Percentiles rank a stretch among this genome's conserved stretches.
phyloP scores from a whole-genome alignment of 2,113 vertebrate genomes.

The Apaloderma vittatum region DNA sequence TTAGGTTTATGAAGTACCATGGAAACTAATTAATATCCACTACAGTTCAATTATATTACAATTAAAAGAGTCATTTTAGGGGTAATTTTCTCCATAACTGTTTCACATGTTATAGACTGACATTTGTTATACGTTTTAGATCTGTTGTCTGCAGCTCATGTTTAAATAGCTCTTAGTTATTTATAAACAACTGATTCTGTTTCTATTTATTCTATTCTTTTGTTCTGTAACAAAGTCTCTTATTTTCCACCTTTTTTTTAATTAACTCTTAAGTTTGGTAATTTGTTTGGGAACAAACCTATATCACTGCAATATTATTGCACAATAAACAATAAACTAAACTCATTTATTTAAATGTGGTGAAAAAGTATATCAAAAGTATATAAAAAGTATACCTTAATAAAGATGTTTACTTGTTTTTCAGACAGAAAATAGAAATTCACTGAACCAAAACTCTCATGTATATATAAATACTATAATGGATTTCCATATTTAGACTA shows the following conservation, averaged over 20 bases:
- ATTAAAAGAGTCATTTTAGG: conserved; percentile 11
- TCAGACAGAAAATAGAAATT: not conserved
- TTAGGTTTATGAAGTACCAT: not conserved
- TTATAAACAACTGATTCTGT: not conserved
- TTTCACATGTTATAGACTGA: not conserved
- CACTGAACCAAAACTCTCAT: not conserved
- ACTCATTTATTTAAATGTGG: not conserved
- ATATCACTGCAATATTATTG: not conserved
- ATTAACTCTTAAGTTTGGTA: not conserved
- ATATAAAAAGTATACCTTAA: not conserved
- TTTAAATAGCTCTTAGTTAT: conserved; percentile 27
- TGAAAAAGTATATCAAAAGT: not conserved
- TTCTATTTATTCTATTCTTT: not conserved
- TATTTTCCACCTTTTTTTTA: not conserved
- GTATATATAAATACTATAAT: not conserved
- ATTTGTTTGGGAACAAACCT: not conserved
- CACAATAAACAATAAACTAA: not conserved
- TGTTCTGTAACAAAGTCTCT: not conserved
- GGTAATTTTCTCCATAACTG: not conserved
- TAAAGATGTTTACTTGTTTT: not conserved
- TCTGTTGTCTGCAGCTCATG: not conserved
- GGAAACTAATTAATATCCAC: conserved; percentile 45
- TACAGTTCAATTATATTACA: not conserved
- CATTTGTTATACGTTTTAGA: not conserved
- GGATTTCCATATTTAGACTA: not conserved